Evolutionary conservation across 2,797 vertebrate species (phyloP).

Genomic region (Gobionotothen gibberifrons): DNA sequence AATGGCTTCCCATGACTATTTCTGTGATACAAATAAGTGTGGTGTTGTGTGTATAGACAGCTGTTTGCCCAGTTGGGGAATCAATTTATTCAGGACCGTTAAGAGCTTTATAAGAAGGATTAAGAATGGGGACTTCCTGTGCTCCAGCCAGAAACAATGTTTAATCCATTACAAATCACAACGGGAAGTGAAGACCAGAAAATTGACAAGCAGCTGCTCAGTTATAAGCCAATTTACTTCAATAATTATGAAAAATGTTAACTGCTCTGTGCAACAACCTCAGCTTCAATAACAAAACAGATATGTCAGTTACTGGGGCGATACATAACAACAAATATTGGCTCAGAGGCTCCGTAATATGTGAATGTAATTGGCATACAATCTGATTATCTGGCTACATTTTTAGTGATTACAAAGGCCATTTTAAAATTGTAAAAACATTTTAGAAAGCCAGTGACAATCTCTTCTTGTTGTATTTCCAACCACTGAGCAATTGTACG

Average conservation of each 20-base stretch:
- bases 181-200: not conserved
- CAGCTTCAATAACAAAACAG: not conserved
- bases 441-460: no score
- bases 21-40: constrained; percentile 1
- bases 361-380: not conserved
- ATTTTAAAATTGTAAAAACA: no score
- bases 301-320: not conserved
- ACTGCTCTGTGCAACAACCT: not conserved
- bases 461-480: no score
- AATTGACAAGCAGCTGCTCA: constrained; percentile 4
- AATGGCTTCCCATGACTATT: not conserved
- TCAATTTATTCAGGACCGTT: constrained; percentile 20
- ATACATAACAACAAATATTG: no score
- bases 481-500: no score
- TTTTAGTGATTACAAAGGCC: not conserved
- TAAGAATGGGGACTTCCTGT: not conserved
- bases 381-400: not conserved
- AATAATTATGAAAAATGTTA: constrained; percentile 4
- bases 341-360: not conserved
- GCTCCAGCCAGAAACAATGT: not conserved
- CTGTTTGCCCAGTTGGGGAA: constrained; percentile 12
- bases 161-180: not conserved
- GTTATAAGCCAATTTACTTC: not conserved
- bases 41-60: constrained; percentile 10
- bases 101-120: constrained; percentile 2